A percentile compares a stretch with the other conserved stretches of the same genome.
phyloP scores from a whole-genome alignment of 2,113 vertebrate species.

The Clarias batrachus region DNA sequence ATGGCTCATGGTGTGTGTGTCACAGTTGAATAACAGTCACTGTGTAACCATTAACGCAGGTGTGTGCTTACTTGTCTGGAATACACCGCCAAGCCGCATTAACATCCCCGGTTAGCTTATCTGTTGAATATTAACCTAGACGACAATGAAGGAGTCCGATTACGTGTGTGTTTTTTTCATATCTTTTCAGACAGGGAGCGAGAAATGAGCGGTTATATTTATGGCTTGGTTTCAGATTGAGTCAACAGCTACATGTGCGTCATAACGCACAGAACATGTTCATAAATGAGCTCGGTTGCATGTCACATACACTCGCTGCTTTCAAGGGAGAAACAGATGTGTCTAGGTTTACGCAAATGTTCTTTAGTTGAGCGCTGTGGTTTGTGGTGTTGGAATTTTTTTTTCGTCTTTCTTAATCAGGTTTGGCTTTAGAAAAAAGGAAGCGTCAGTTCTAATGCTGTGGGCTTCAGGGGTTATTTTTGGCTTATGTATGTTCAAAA shows the following conservation, averaged over 20 bases:
- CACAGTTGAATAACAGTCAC: neutral
- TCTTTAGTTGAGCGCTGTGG: constrained; percentile 4
- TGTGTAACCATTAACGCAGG: constrained; percentile 34
- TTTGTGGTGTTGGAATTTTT: constrained; percentile 3
- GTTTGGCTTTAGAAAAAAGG: neutral
- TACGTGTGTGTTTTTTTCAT: neutral
- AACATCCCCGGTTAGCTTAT: constrained; percentile 11
- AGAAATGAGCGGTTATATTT: constrained; percentile 5
- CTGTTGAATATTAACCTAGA: constrained; percentile 33
- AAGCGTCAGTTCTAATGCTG: neutral
- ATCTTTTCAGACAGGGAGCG: neutral
- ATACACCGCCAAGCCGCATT: neutral
- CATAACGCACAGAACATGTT: neutral
- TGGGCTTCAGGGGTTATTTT: neutral
- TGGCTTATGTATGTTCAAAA: neutral
- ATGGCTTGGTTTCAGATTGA: constrained; percentile 9
- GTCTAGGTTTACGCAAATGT: constrained; percentile 16
- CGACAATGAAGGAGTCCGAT: neutral
- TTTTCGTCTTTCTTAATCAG: constrained; percentile 14
- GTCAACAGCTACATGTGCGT: constrained; percentile 29
- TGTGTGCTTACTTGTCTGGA: constrained; percentile 26
- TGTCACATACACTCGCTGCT: neutral
- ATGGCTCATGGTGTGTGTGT: neutral
- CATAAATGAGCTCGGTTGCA: neutral
- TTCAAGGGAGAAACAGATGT: neutral